Evolutionary conservation across 1,140 invertebrate genomes (phyloP).

Genomic region (Gerris buenoi): DNA sequence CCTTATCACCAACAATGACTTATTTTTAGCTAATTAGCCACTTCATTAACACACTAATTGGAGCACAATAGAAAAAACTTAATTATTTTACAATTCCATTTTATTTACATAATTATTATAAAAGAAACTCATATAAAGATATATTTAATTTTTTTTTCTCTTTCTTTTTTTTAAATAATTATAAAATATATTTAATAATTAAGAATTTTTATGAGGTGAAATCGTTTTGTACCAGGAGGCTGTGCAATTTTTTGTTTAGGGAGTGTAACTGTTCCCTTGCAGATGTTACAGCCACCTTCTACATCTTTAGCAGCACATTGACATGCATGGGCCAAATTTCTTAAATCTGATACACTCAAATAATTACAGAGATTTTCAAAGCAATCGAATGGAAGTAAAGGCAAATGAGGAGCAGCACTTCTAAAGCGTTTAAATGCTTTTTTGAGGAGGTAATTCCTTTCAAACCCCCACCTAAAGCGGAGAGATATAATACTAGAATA

Average conservation of each 20-base stretch:
- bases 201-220: not conserved
- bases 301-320: not conserved
- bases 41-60: too few relatives aligned
- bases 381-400: not conserved
- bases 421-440: not conserved
- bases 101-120: too few relatives aligned
- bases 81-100: too few relatives aligned
- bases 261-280: not conserved
- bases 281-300: not conserved
- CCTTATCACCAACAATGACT: too few relatives aligned
- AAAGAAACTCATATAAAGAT: too few relatives aligned
- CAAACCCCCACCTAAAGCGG: not conserved
- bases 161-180: too few relatives aligned
- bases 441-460: not conserved
- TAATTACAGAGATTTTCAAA: not conserved
- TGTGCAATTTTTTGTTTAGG: not conserved
- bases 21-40: too few relatives aligned
- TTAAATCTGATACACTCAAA: not conserved
- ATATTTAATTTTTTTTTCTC: too few relatives aligned
- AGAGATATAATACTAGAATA: not conserved
- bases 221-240: not conserved
- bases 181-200: too few relatives aligned
- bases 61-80: too few relatives aligned
- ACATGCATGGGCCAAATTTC: not conserved
- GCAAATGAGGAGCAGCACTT: not conserved